Conservation (phyloP, 2,888 invertebrate species). For the Meteorus cinctellus region DNA sequence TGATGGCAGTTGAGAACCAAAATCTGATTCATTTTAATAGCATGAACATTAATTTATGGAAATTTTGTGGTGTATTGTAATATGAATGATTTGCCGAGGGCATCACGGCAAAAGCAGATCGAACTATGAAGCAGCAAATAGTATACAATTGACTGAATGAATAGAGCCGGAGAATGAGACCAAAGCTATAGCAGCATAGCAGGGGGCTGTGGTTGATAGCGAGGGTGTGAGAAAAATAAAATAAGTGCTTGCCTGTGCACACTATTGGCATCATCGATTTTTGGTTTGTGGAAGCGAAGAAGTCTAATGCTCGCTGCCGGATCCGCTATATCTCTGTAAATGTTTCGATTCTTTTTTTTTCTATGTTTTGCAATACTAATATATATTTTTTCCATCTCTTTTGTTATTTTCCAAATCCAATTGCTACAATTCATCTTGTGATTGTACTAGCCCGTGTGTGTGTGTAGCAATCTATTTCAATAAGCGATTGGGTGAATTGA, state of each 20-base stretch:
- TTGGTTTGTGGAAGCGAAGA: conserved; percentile 70
- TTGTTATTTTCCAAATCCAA: background rate
- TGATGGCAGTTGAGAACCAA: background rate
- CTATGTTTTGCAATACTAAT: conserved; percentile 46
- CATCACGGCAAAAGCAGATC: conserved; percentile 33
- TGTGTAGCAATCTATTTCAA: conserved; percentile 8
- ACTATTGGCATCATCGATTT: conserved; percentile 64
- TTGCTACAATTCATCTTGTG: background rate
- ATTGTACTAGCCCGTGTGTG: conserved; percentile 2
- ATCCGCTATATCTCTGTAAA: conserved; percentile 69
- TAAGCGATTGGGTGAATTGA: background rate
- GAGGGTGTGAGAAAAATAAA: conserved; percentile 42
- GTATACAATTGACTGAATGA: background rate
- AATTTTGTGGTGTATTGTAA: conserved; percentile 34
- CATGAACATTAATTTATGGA: conserved; percentile 25
- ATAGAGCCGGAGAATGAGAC: background rate
- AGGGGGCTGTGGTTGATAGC: background rate
- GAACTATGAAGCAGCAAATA: conserved; percentile 43
- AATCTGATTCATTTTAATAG: background rate
- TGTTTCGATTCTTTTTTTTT: conserved; percentile 28
- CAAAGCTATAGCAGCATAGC: conserved; percentile 2
- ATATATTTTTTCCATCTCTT: conserved; percentile 16
- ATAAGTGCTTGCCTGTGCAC: conserved; percentile 70
- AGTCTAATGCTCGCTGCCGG: conserved; percentile 70
- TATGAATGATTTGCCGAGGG: conserved; percentile 22